Base-by-base conservation (phyloP, 2,113 vertebrate species). In the Otis tarda region DNA sequence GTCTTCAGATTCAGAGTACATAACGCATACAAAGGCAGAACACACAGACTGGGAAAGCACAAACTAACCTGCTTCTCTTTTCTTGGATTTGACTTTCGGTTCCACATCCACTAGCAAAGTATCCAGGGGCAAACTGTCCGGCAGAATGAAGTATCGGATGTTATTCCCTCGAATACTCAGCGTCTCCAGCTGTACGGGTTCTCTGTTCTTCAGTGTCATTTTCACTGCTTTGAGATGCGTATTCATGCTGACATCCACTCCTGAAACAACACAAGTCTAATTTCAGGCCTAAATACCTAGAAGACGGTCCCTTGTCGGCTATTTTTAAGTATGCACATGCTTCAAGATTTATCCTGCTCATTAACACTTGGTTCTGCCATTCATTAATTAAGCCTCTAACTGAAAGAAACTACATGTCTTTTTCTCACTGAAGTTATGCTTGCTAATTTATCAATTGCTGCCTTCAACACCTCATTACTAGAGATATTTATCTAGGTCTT, bases 181-280 rank as follows among this genome's bases (percentile, higher is more conserved):
- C 0, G 99, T 99, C 95, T 99, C 99, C 94, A 99, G 97, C 97
- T 99, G 99, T 23, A 99, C 99, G 2, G 99, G 99, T 69, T 99
- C 99, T 94, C 99, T 98, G 98, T 99, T 99, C 97, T 99, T 99
- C 95, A 99, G 98, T 1, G 99, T 99, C 99, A 99, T 99, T 94
- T 99, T 99, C 95, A 99, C 99, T 4, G 99, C 99, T 96, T 99
- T 99, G 93, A 99, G 98, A 95, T 99, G 99, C 0, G 99, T 99
- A 84, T 99, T 99, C 99, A 99, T 99, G 70, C 99, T 99, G 86
- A 99, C 99, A 83, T 99, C 98, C 45, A 99, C 99, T 91, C 99
- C 99, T 99, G 89, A 25, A 97, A 90, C 27, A 85, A 76, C 53
- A 90, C 27, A 71, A 56, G 23, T 6, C 77, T 52, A 0, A 50